Base-by-base conservation (phyloP, 35 echinoderm and acorn worm species). In the Apostichopus californicus region DNA sequence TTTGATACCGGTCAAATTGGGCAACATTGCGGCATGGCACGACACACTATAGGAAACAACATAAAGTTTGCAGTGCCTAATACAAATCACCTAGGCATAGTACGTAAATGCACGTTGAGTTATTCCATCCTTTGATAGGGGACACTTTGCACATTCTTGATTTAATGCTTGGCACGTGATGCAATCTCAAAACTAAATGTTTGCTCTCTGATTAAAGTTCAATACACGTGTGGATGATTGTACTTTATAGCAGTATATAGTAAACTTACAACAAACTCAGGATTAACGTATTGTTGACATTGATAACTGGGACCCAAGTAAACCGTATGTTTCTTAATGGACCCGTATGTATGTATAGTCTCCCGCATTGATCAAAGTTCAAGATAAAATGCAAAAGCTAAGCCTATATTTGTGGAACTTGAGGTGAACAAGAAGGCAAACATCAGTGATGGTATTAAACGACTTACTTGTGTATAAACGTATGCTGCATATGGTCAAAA, bases 161-260 rank as follows among this genome's bases (percentile, higher is more conserved):
- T 46, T 46, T 83, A 56, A 83, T 56, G 53, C 80, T 26, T 26
- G 28, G 56, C 80, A 83, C 80, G 80, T 83, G 80, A 83, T 83
- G 11, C 54, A 83, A 83, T 83, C 80, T 12, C 17, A 17, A 55
- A 83, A 13, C 2, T 55, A 83, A 83, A 83, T 83, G 80, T 83
- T 83, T 83, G 9, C 54, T 22, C 55, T 85, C 57, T 85, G 81
- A 85, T 57, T 85, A 58, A 85, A 58, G 55, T 85, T 59, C 81
- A 85, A 58, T 85, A 83, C 46, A 83, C 53, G 52, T 56, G 80
- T 83, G 34, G 34, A 46, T 46, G 34, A 46, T 46, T 46, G 80
- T 75, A 75, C 71, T 75, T 20, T 75, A 21, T n/a, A 61, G 17
- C 6, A 75, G 71, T 75, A 46, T 3, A 75, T 22, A 18, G 71